These are phyloP conservation scores for Microcebus griseorufus DNA, from an alignment of 2,113 vertebrate species.

Conservation along the genomic window DNA sequence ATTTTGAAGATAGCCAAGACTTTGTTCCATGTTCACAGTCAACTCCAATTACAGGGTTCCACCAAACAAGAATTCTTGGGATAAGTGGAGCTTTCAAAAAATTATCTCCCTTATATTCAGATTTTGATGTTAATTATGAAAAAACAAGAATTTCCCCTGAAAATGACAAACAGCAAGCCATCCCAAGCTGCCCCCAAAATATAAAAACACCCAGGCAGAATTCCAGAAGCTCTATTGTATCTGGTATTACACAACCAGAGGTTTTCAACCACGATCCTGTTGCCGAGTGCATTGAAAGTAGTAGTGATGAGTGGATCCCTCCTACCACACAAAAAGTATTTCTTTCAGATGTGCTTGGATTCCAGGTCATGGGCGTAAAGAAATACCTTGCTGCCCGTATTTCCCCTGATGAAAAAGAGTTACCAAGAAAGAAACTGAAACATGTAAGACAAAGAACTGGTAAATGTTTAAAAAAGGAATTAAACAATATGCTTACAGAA, in stretches of 20 bases:
- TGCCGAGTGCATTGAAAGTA: conserved; percentile 17
- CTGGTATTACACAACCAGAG: neutral
- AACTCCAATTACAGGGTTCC: conserved; percentile 84
- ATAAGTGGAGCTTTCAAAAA: conserved; percentile 66
- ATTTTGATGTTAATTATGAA: conserved; percentile 70
- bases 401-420: neutral
- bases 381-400: neutral
- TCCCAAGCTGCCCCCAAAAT: conserved; percentile 3
- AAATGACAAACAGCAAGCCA: conserved; percentile 56
- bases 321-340: conserved; percentile 72
- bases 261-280: neutral
- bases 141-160: conserved; percentile 65
- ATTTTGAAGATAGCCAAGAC: conserved; percentile 57
- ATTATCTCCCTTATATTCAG: conserved; percentile 22
- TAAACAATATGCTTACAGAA: neutral
- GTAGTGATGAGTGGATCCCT: conserved; percentile 67
- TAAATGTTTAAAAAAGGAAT: neutral
- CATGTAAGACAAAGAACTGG: neutral
- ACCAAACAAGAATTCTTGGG: conserved; percentile 35
- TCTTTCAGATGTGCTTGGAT: conserved; percentile 19
- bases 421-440: conserved; percentile 62
- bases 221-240: neutral
- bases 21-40: conserved; percentile 89
- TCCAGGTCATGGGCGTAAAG: neutral
- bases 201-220: conserved; percentile 8